A percentile compares a stretch with the other conserved stretches of the same genome.
Evolutionary conservation across 2,113 vertebrate species (phyloP).

Genomic region (Aythya baeri): DNA sequence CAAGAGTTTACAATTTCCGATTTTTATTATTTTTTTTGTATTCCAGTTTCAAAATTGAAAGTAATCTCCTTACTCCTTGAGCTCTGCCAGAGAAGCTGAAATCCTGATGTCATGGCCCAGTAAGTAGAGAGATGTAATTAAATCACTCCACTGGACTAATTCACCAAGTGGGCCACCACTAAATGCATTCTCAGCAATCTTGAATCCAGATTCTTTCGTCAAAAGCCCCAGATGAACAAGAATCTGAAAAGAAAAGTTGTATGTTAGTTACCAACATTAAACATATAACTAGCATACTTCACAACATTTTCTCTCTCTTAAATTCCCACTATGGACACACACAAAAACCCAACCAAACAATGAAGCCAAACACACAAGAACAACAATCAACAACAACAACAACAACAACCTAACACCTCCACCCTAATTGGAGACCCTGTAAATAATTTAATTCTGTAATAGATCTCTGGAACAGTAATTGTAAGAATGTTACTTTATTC

Average conservation of each 20-base stretch:
- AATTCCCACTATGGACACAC: not conserved
- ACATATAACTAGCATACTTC: not conserved
- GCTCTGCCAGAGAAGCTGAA: slow-evolving; percentile 96
- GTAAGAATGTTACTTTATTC: not conserved
- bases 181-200: slow-evolving; percentile 99
- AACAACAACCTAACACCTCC: not conserved
- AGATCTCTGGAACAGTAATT: not conserved
- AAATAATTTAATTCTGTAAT: not conserved
- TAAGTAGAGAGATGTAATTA: slow-evolving; percentile 98
- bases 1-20: slow-evolving; percentile 65
- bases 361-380: not conserved
- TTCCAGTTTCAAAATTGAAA: slow-evolving; percentile 75
- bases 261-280: not conserved
- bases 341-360: not conserved
- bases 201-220: slow-evolving; percentile 99
- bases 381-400: not conserved
- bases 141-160: slow-evolving; percentile 99
- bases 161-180: slow-evolving; percentile 96
- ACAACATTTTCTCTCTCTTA: not conserved
- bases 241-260: slow-evolving; percentile 78
- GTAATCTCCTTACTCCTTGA: slow-evolving; percentile 96
- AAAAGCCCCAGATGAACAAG: slow-evolving; percentile 96
- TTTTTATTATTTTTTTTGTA: slow-evolving; percentile 40
- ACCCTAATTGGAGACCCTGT: not conserved
- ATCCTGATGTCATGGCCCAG: slow-evolving; percentile 96